A percentile compares a stretch with the other conserved stretches of the same genome.
Evolutionary conservation across 1,140 invertebrate species (phyloP).

Genomic region (Tachypleus tridentatus): DNA sequence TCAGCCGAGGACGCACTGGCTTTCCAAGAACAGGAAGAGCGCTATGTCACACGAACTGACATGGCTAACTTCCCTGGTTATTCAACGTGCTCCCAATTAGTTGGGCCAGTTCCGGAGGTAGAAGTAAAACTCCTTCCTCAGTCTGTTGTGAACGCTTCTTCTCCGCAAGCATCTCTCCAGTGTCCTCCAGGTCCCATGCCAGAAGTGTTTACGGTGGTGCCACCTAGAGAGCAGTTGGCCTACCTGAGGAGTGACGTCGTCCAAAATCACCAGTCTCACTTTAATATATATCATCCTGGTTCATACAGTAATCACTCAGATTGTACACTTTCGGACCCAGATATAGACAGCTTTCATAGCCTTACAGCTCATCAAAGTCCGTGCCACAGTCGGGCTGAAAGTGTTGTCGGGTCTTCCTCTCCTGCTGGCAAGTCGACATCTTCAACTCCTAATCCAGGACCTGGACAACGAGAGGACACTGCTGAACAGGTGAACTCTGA

Average conservation of each 20-base stretch:
- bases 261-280: constrained; percentile 26
- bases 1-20: background rate
- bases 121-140: background rate
- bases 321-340: constrained; percentile 19
- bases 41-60: constrained; percentile 1
- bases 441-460: background rate
- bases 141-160: constrained; percentile 6
- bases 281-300: constrained; percentile 5
- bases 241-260: constrained; percentile 26
- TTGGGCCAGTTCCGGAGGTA: background rate
- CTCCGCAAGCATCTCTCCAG: constrained; percentile 5
- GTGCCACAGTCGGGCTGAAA: background rate
- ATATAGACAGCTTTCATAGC: constrained; percentile 16
- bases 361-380: constrained; percentile 2
- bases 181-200: constrained; percentile 1
- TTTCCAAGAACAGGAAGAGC: background rate
- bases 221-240: constrained; percentile 20
- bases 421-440: background rate
- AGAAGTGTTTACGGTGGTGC: constrained; percentile 24
- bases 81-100: background rate
- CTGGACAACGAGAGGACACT: background rate
- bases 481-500: constrained; percentile 7
- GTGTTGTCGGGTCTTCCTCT: background rate
- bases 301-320: constrained; percentile 22
- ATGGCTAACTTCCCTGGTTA: constrained; percentile 5